Base-by-base conservation (phyloP, 2,888 invertebrate genomes). In the Spicauda simplicius region DNA sequence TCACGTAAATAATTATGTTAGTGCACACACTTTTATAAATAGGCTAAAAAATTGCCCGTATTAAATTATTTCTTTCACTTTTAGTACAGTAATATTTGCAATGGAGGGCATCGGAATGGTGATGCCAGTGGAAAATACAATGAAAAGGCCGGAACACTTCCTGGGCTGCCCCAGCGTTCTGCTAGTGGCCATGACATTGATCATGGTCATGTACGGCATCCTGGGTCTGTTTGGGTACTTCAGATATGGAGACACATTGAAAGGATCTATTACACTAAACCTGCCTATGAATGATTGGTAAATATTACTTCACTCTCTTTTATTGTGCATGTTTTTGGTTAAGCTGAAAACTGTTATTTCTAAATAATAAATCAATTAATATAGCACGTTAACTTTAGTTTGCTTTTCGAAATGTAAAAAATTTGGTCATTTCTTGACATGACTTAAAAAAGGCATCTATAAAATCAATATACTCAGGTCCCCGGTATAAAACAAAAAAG, bases 71-170 rank as follows among this genome's bases (percentile, higher is more conserved):
- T 25, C 2, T 48, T 2, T 41, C 12, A 14, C 12, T 75, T 76
- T 59, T 80, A 95, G 99, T 33, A 99, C 98, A 6, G 98, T 98
- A 0, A 96, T 99, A 77, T 99, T 98, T 84, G 98, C 99, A 25
- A 99, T 99, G 95, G 99, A 99, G 93, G 98, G 98, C 65, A 99
- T 99, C 73, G 97, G 97, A 63, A 96, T 96, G 60, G 97, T 99
- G 16, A 96, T 99, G 94, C 99, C 99, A 0, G 95, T 99, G 12
- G 98, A 98, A 85, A 98, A 98, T 81, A 95, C 96, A 0, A 98
- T 99, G 98, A 94, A 94, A 74, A 95, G 95, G 69, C 98, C 98
- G 0, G 93, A 96, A 69, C 96, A 97, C 67, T 97, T 97, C 79
- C 95, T 98, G 58, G 95, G 96, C n/a, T 95, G 95, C 73, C 96